Percentiles rank a stretch among this genome's conserved stretches.
Conservation (phyloP, 2,113 vertebrate genomes). For the Dermatemys mawii region DNA sequence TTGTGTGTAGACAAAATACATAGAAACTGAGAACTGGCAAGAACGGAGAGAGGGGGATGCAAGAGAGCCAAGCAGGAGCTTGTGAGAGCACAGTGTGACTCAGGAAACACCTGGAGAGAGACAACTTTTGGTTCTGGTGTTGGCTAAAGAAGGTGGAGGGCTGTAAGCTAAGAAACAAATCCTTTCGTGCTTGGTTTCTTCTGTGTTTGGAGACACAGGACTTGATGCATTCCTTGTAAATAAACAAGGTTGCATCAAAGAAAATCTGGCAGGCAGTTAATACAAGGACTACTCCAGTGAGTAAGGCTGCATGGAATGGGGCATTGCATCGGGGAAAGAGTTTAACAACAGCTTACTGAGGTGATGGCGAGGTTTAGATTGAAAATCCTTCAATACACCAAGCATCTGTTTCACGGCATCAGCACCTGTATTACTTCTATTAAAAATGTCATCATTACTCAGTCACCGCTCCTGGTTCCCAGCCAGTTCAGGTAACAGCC, state of each 20-base stretch:
- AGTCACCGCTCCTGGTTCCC: neutral
- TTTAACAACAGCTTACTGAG: neutral
- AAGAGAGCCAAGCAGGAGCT: neutral
- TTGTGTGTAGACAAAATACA: neutral
- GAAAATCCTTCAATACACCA: neutral
- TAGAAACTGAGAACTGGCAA: neutral
- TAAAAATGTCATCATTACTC: neutral
- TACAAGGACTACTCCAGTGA: fast-evolving
- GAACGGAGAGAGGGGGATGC: neutral
- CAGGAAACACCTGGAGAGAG: neutral
- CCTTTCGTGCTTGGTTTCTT: neutral
- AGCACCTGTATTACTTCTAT: slow-evolving; percentile 47
- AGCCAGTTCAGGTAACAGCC: slow-evolving; percentile 46
- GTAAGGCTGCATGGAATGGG: neutral
- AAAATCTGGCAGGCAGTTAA: neutral
- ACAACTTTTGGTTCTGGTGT: neutral
- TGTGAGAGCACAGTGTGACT: neutral
- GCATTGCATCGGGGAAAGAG: neutral
- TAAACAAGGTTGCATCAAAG: neutral
- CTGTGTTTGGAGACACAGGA: neutral
- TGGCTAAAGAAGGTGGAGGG: neutral
- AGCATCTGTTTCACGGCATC: slow-evolving; percentile 48
- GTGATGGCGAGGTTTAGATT: neutral
- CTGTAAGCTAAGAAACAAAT: neutral
- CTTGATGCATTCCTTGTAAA: neutral